Conservation (phyloP, 2,888 invertebrate genomes). For the Gerris lacustris region DNA sequence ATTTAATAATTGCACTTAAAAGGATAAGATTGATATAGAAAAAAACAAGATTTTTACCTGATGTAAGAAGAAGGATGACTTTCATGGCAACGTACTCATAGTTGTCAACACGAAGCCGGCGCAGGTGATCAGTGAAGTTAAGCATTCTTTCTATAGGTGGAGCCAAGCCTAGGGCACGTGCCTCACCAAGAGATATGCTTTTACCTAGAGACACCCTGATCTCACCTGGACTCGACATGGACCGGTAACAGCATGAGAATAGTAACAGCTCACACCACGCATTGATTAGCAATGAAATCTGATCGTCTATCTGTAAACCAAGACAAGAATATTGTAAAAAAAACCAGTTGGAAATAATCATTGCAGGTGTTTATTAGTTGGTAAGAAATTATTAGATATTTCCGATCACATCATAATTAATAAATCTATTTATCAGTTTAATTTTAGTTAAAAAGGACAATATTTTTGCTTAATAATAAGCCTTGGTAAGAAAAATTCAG, state of each 20-base stretch:
- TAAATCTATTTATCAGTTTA: neutral
- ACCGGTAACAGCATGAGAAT: slow-evolving; percentile 88
- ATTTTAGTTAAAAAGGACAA: too few species aligned
- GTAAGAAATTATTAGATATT: neutral
- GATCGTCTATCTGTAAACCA: slow-evolving; percentile 77
- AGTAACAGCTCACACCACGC: slow-evolving; percentile 91
- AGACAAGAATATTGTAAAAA: neutral
- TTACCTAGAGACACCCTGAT: slow-evolving; percentile 59
- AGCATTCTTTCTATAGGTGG: slow-evolving; percentile 90
- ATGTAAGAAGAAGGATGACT: slow-evolving; percentile 80
- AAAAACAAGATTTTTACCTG: slow-evolving; percentile 48
- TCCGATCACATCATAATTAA: neutral
- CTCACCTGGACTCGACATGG: slow-evolving; percentile 79
- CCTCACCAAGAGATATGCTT: slow-evolving; percentile 52
- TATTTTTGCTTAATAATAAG: too few species aligned
- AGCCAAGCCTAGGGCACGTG: slow-evolving; percentile 59
- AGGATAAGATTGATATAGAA: slow-evolving; percentile 1
- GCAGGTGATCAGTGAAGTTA: slow-evolving; percentile 82
- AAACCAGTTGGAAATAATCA: neutral
- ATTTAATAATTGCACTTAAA: neutral
- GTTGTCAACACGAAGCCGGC: slow-evolving; percentile 78
- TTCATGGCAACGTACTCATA: slow-evolving; percentile 96
- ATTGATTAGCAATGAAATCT: slow-evolving; percentile 90
- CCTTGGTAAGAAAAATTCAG: too few species aligned
- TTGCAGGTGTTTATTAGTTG: slow-evolving; percentile 2